These are phyloP conservation scores for Mobula hypostoma DNA, from an alignment of 2,113 vertebrate species.

Conservation along the genomic window DNA sequence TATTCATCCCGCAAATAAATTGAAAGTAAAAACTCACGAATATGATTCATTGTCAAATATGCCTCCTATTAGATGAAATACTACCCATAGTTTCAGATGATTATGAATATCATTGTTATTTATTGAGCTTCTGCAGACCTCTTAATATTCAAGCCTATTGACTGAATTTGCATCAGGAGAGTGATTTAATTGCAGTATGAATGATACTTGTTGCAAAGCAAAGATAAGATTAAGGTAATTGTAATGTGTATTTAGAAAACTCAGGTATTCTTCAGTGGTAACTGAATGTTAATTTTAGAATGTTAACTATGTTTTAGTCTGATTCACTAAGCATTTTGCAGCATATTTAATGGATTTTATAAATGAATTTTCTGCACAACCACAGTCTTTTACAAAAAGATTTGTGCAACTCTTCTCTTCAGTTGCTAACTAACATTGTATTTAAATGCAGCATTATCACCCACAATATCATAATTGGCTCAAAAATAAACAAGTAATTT, in stretches of 20 bases:
- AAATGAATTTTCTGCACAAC: neutral
- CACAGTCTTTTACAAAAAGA: neutral
- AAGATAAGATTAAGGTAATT: neutral
- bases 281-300: slow-evolving; percentile 34
- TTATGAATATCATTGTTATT: neutral
- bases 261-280: slow-evolving; percentile 21
- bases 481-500: neutral
- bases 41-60: neutral
- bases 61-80: neutral
- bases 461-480: neutral
- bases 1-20: slow-evolving; percentile 26
- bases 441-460: neutral
- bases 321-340: slow-evolving; percentile 23
- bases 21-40: neutral
- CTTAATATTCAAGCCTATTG: neutral
- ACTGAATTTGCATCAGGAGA: neutral
- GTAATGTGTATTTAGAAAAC: slow-evolving; percentile 28
- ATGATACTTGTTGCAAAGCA: neutral
- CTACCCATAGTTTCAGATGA: neutral
- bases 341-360: slow-evolving; percentile 6
- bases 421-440: slow-evolving; percentile 3
- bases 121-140: slow-evolving; percentile 1
- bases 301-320: slow-evolving; percentile 5
- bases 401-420: neutral
- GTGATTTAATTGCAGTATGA: slow-evolving; percentile 20